Evolutionary conservation across 1,140 invertebrate genomes (phyloP).

Genomic region (Platyscapa corneri): DNA sequence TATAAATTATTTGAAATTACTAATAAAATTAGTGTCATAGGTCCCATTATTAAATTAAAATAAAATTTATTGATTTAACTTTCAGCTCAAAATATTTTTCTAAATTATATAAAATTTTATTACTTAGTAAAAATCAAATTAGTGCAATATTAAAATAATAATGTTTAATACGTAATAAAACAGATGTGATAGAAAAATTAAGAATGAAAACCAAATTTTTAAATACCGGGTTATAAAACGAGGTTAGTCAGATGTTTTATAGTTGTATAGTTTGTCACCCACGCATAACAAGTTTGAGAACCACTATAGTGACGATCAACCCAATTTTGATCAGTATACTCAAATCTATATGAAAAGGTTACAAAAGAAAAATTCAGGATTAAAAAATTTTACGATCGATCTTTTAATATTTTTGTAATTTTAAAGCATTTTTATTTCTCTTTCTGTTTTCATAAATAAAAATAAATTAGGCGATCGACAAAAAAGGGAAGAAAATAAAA

Average conservation of each 20-base stretch:
- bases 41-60: too few relatives aligned
- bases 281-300: constrained; percentile 11
- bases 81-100: too few relatives aligned
- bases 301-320: background rate
- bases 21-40: too few relatives aligned
- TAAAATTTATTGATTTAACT: too few relatives aligned
- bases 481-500: background rate
- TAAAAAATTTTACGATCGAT: too few relatives aligned
- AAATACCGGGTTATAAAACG: background rate
- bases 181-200: background rate
- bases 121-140: too few relatives aligned
- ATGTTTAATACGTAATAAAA: background rate
- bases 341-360: background rate
- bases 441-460: background rate
- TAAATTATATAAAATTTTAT: too few relatives aligned
- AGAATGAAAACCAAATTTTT: background rate
- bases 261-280: too few relatives aligned
- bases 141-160: too few relatives aligned
- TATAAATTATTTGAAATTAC: too few relatives aligned
- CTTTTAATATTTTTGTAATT: background rate
- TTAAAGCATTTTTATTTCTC: background rate
- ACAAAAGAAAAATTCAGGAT: background rate
- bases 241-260: background rate
- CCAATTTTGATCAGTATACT: background rate
- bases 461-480: background rate